Evolutionary conservation across 2,113 vertebrate genomes (phyloP).

Genomic region (Neodon shergylaensis): DNA sequence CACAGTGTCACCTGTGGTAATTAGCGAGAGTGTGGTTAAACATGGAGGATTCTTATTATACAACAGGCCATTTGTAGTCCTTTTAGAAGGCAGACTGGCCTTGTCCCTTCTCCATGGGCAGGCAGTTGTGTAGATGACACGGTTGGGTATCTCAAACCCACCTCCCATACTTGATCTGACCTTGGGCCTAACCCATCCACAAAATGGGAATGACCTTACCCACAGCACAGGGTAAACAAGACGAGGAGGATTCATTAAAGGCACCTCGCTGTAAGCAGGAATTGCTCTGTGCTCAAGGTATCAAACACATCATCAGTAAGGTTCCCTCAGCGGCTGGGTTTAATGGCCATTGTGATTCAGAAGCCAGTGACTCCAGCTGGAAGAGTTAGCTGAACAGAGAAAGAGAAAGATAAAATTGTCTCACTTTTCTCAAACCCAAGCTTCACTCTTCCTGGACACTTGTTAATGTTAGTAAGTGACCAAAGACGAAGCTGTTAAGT

Average conservation of each 20-base stretch:
- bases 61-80: background rate
- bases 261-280: no score
- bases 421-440: background rate
- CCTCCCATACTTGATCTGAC: background rate
- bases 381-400: background rate
- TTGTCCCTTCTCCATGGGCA: background rate
- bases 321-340: background rate
- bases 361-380: conserved; percentile 4
- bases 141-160: background rate
- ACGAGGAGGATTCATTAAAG: no score
- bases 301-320: background rate
- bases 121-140: background rate
- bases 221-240: no score
- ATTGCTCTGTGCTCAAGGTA: background rate
- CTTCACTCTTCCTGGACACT: background rate
- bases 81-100: background rate
- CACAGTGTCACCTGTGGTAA: background rate
- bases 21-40: background rate
- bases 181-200: background rate
- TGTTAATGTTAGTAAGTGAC: background rate
- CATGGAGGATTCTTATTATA: background rate
- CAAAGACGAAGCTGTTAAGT: background rate
- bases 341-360: background rate
- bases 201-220: background rate
- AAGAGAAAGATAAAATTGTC: background rate